Evolutionary conservation across 2,888 invertebrate species (phyloP).

Genomic region (Latheticus oryzae): DNA sequence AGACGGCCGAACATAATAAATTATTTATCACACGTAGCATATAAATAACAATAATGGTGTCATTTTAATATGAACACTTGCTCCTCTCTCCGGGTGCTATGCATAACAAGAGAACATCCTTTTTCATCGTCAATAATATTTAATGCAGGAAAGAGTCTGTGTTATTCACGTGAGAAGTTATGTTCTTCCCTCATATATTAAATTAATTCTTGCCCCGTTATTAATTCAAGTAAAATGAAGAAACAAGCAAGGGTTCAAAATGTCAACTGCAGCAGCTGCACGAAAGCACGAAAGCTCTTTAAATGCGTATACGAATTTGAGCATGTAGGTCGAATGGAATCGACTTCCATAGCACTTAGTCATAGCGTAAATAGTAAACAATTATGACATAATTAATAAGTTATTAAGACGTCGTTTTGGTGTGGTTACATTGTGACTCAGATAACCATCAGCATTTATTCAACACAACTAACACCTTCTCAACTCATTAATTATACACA

Average conservation of each 20-base stretch:
- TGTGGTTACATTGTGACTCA: constrained; percentile 27
- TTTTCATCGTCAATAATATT: constrained; percentile 32
- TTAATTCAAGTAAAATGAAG: constrained; percentile 29
- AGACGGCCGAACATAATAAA: constrained; percentile 6
- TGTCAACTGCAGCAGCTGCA: constrained; percentile 39
- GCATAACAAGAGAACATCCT: constrained; percentile 29
- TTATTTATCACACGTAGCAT: constrained; percentile 16
- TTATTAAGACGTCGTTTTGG: constrained; percentile 31
- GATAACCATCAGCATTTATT: constrained; percentile 30
- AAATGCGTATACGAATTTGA: constrained; percentile 31
- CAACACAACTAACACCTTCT: constrained; percentile 24
- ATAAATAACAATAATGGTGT: constrained; percentile 19
- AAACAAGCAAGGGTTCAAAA: constrained; percentile 36
- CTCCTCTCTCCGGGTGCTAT: constrained; percentile 19
- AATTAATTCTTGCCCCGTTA: constrained; percentile 30
- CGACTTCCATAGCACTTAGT: constrained; percentile 36
- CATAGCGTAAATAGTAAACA: constrained; percentile 37
- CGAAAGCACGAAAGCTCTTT: constrained; percentile 22
- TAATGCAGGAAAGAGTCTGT: constrained; percentile 13
- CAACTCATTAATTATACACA: constrained; percentile 14
- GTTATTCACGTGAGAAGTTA: constrained; percentile 9
- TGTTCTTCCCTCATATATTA: constrained; percentile 17
- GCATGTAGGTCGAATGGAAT: constrained; percentile 23
- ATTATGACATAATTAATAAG: constrained; percentile 38
- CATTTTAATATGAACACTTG: constrained; percentile 13